phyloP scores from a whole-genome alignment of 2,797 vertebrate species.

The Merluccius polli region DNA sequence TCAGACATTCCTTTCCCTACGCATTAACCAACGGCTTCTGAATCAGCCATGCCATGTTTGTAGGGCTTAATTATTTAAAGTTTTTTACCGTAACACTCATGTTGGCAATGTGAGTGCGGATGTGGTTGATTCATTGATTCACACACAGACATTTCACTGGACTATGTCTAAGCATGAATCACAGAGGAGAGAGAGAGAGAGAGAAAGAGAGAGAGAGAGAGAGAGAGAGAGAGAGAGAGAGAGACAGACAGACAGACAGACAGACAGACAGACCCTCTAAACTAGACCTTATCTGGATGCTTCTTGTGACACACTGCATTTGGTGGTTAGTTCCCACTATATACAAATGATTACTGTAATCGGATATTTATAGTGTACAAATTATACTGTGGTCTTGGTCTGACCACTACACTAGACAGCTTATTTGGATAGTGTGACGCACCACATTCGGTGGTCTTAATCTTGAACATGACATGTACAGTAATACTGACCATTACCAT shows the following conservation, averaged over 20 bases:
- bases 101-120: background rate
- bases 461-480: background rate
- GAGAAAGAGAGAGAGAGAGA: background rate
- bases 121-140: background rate
- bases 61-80: background rate
- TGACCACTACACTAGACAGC: no score
- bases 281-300: background rate
- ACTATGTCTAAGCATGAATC: no score
- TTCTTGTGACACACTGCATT: background rate
- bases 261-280: background rate
- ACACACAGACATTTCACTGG: background rate
- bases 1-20: background rate
- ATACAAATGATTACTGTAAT: background rate
- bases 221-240: background rate
- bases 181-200: background rate
- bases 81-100: background rate
- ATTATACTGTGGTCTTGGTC: no score
- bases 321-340: background rate
- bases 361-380: no score
- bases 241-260: no score
- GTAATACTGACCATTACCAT: background rate
- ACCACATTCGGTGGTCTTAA: no score
- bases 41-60: background rate
- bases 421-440: no score
- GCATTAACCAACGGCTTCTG: background rate